Conservation (phyloP, 2,113 vertebrate species). For the Chitala chitala region DNA sequence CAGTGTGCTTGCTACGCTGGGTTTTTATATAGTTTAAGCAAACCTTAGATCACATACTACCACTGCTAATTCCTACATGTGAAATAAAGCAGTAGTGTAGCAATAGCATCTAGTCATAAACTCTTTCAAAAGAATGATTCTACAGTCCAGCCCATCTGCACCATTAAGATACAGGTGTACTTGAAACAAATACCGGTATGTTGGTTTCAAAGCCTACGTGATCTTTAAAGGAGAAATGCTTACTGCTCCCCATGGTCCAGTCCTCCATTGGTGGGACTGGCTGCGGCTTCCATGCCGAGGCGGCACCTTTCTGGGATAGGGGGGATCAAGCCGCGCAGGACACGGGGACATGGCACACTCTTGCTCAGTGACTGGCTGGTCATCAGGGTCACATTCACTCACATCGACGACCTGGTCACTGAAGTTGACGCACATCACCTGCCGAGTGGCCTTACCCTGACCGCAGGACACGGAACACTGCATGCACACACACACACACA, state of each 20-base stretch:
- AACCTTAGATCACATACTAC: too few species aligned
- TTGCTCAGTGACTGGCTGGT: constrained; percentile 78
- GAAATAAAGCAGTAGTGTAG: too few species aligned
- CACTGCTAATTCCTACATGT: too few species aligned
- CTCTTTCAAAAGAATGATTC: too few species aligned
- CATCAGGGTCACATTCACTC: constrained; percentile 82
- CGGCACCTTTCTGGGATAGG: constrained; percentile 64
- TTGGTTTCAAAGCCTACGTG: too few species aligned
- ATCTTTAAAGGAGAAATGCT: constrained; percentile 45
- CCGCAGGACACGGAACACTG: constrained; percentile 95
- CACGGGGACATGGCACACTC: constrained; percentile 90
- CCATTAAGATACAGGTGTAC: too few species aligned
- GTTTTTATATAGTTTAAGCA: too few species aligned
- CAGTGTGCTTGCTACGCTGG: too few species aligned
- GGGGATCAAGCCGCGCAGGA: constrained; percentile 62
- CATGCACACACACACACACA: constrained; percentile 28
- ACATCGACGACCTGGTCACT: constrained; percentile 77
- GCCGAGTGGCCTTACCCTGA: constrained; percentile 84
- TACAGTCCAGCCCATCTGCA: too few species aligned
- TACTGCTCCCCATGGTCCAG: constrained; percentile 95
- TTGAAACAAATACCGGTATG: too few species aligned
- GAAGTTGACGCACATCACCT: constrained; percentile 86
- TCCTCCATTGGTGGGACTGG: constrained; percentile 87
- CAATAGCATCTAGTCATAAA: too few species aligned
- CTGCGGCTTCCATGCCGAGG: constrained; percentile 46